Evolutionary conservation across 2,888 invertebrate genomes (phyloP).

Genomic region (Drosophila kuntzei): DNA sequence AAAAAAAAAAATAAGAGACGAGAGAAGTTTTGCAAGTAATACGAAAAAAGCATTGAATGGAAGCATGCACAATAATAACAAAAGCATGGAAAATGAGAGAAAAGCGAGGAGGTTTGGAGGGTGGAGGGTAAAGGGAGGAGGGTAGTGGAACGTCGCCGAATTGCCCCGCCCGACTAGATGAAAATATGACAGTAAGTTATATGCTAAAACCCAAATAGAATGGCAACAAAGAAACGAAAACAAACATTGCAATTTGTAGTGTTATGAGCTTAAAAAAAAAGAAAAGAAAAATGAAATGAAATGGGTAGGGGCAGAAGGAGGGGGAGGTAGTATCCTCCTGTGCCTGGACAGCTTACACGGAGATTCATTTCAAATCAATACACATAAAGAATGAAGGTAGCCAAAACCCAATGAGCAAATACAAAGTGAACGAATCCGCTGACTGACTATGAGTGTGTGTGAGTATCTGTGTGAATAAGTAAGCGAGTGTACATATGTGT

Average conservation of each 20-base stretch:
- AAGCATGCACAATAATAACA: constrained; percentile 71
- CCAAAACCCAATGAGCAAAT: constrained; percentile 53
- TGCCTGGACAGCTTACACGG: constrained; percentile 65
- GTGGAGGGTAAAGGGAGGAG: neutral
- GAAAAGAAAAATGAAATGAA: neutral
- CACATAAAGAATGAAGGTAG: constrained; percentile 73
- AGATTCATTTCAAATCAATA: constrained; percentile 80
- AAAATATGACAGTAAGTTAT: constrained; percentile 80
- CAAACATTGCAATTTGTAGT: constrained; percentile 66
- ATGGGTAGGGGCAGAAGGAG: neutral
- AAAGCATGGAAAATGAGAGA: constrained; percentile 49
- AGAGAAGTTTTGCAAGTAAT: constrained; percentile 62
- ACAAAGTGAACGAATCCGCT: constrained; percentile 31
- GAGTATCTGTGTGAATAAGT: constrained; percentile 6
- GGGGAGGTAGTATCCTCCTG: constrained; percentile 5
- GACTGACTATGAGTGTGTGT: constrained; percentile 1
- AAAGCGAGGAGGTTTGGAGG: constrained; percentile 3
- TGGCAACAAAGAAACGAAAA: constrained; percentile 22
- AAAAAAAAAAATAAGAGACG: constrained; percentile 28
- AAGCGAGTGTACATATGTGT: neutral
- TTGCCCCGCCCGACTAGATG: constrained; percentile 53
- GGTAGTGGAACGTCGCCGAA: neutral
- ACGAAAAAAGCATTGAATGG: constrained; percentile 71
- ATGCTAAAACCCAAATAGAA: constrained; percentile 57
- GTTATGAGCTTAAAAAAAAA: constrained; percentile 28